Evolutionary conservation across 2,113 vertebrate species (phyloP), one percentile per base, ranked within the genome.

Genomic region (Helogale parvula): DNA sequence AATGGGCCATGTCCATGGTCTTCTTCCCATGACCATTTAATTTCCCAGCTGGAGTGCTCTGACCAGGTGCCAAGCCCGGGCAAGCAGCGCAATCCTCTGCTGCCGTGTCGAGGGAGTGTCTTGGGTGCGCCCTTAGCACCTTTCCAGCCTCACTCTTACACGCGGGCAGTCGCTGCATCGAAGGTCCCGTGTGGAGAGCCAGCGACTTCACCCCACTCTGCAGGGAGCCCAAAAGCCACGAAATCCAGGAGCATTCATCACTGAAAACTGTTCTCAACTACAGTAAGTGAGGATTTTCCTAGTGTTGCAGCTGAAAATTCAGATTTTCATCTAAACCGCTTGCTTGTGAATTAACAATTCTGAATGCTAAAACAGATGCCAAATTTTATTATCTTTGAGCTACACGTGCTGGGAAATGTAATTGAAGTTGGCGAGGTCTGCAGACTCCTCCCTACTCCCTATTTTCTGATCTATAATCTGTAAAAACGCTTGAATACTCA

Each of bases 251-350:
- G 77, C 95, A 96, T 79, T 0, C 0, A 96, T 93, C 98, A 85
- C 93, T 71, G 97, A 7, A 45, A 93, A 87, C 97, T 92, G 4
- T 90, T 92, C 98, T 96, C 96, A 81, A 41, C 97, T 94, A 68
- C 31, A 94, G 65, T 76, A 93, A 93, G 92, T 65, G 97, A 92
- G n/a, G 90, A 54, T 96, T 98, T 97, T 98, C 98, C 98, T 96
- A 96, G 97, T 97, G 98, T 15, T 93, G 92, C 98, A 96, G 96
- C 97, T 90, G 97, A 94, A 97, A 98, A 96, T 94, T 97, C 97
- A 94, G 38, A 97, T 98, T 97, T 98, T 98, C 97, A 95, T 89
- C 98, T 94, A 82, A 98, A 98, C 96, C 83, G 93, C 97, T 98
- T 54, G 21, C 93, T 98, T 50, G 79, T 85, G 97, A 98, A 98